Base-by-base conservation (phyloP, 1,140 invertebrate species). In the Achroia grisella region DNA sequence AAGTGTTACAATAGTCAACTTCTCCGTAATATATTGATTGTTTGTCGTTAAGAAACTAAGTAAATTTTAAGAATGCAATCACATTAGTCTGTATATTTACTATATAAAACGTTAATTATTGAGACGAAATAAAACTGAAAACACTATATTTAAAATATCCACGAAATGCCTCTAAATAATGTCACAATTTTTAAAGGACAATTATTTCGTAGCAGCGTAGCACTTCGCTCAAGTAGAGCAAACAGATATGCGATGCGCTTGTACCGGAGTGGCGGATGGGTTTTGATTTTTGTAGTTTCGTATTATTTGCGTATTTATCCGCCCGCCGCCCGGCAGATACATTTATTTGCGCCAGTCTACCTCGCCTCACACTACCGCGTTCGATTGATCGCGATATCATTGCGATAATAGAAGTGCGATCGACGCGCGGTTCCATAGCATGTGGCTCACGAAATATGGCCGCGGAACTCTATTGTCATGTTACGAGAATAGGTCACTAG, bases 231-330 rank as follows among this genome's bases (percentile, higher is more conserved):
- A 71, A 58, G 73, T 73, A 70, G 74, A 84, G 74, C 68, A 75
- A 30, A 14, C 39, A 31, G 3, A 42, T 5, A 6, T 9, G 11
- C 52, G 48, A 44, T 44, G 30, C 41, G 54, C 55, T 63, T 62
- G 66, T 58, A 78, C 62, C 66, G 62, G 70, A 82, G 76, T 82
- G 71, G 78, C 77, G 78, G 76, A 85, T 82, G 81, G 78, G 81
- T 85, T 85, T 85, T 85, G 81, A 85, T 85, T 85, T 85, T 85
- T 85, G 81, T 85, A 82, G 78, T 85, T 85, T 81, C 78, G 78
- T 85, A 85, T 82, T 85, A 82, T 85, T 82, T 82, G 76, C 81
- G 80, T 82, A 82, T 82, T 85, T 82, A 82, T 79, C 75, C 78
- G 71, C 69, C 76, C 73, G 76, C 76, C 80, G 72, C 68, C 67